These are phyloP conservation scores for Conus betulinus DNA, from an alignment of 1,140 invertebrate genomes.

Conservation along the genomic window DNA sequence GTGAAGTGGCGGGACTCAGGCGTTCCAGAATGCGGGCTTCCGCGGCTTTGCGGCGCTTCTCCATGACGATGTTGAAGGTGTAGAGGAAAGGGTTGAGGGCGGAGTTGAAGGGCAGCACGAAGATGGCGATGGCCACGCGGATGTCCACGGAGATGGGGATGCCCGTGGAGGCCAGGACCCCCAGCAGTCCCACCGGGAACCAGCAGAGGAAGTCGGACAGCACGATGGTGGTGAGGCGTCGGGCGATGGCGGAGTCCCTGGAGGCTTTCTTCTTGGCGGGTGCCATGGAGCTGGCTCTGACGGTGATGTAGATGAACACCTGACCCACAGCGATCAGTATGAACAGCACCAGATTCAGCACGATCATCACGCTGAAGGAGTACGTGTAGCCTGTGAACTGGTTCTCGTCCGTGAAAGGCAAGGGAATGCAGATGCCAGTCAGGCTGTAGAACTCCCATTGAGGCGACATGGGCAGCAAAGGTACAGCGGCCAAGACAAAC, in stretches of 20 bases:
- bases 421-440: conserved; percentile 51
- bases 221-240: conserved; percentile 30
- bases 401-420: conserved; percentile 45
- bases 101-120: conserved; percentile 29
- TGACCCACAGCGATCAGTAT: conserved; percentile 47
- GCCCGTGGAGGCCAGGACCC: conserved; percentile 9
- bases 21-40: conserved; percentile 16
- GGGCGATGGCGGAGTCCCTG: conserved; percentile 33
- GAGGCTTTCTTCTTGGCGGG: conserved; percentile 3
- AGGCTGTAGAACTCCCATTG: conserved; percentile 53
- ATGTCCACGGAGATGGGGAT: conserved; percentile 4
- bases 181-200: conserved; percentile 42
- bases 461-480: conserved; percentile 26
- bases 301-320: conserved; percentile 41
- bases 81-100: conserved; percentile 27
- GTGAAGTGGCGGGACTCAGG: conserved; percentile 12
- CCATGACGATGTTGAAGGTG: conserved; percentile 20
- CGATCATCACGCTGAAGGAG: conserved; percentile 42
- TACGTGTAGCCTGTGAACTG: conserved; percentile 45
- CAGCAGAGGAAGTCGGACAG: conserved; percentile 45
- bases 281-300: conserved; percentile 13
- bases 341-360: conserved; percentile 46
- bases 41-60: conserved; percentile 5
- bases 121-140: conserved; percentile 18
- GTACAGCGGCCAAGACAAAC: conserved; percentile 21